Base-by-base conservation (phyloP, 2,888 invertebrate species). In the Trachelus stipa region DNA sequence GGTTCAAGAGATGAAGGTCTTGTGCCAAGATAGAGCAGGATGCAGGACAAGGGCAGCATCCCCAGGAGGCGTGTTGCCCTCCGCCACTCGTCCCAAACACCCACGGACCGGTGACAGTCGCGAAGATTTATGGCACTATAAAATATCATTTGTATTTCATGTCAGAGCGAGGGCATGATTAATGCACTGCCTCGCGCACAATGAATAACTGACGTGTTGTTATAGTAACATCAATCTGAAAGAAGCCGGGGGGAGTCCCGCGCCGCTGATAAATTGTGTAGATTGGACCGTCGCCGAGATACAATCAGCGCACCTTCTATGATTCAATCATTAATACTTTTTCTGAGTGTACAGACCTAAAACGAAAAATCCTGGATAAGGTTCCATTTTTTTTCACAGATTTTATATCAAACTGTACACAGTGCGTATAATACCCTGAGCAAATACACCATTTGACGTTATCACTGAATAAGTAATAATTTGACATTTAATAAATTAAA, bases 131-230 rank as follows among this genome's bases (percentile, higher is more conserved):
- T 90, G 88, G 86, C 85, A 87, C 90, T 89, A 90, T 91, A 91
- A 91, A 91, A 91, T 91, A 91, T 91, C 91, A 91, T 91, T 91
- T 91, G 91, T 91, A 91, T 90, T 90, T 90, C 88, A 88, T 89
- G 88, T 91, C 89, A 89, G 88, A 87, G 88, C 87, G 87, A 85
- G 87, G 87, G 85, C 79, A 78, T 90, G 90, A 91, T 91, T 90
- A 91, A 91, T 91, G 90, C 86, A 89, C 85, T 87, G 85, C 84
- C 79, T 75, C 81, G 83, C 85, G 83, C 86, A 86, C 89, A 87
- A 88, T 88, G 88, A 89, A 88, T 89, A 88, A 89, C 88, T 85
- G 87, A 87, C 86, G 87, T 87, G 88, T 88, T 87, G 87, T 89
- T 87, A 87, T 87, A 86, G 87, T 87, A 87, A 87, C 88, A 89